Base-by-base conservation (phyloP, 2,888 invertebrate genomes). In the Pristionchus exspectatus region DNA sequence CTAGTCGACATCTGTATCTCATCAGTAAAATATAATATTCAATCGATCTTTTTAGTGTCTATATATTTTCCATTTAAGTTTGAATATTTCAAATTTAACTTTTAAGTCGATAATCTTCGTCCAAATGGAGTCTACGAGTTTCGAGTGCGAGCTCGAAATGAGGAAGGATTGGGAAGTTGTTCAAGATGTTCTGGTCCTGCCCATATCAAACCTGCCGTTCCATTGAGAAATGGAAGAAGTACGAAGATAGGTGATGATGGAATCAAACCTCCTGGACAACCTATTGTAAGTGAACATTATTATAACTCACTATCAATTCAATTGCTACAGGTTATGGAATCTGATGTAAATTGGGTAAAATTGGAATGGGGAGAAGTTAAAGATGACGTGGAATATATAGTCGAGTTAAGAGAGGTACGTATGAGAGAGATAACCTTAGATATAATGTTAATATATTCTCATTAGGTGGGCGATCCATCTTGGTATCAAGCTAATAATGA, bases 71-170 rank as follows among this genome's bases (percentile, higher is more conserved):
- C 30, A n/a, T 10, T 69, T 38, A 38, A 38, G 38, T 38, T 38
- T 38, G 3, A 50, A 50, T 50, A 50, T 9, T 50, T 50, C 10
- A 50, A 9, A 38, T 38, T 2, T 5, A 38, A n/a, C 1, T 4
- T 69, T 94, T 90, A 90, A 91, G 95, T 95, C 59, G 90, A 91
- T 74, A 94, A 93, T 74, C 92, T 95, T 21, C 92, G 95, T 2
- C 95, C 95, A 24, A 94, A 94, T 90, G 95, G 94, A n/a, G 94
- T 95, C 27, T 95, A 95, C 90, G 95, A 95, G 90, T 95, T 95
- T 89, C 93, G 95, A 38, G 93, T 95, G 3, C 88, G 94, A 69
- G 94, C 93, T 18, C 91, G 93, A 59, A 94, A 94, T 85, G 92
- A 92, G 21, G 94, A 94, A 54, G 90, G 91, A 27, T 66, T 92